Base-by-base conservation (phyloP, 2,888 invertebrate genomes). In the Ectemnius cavifrons region DNA sequence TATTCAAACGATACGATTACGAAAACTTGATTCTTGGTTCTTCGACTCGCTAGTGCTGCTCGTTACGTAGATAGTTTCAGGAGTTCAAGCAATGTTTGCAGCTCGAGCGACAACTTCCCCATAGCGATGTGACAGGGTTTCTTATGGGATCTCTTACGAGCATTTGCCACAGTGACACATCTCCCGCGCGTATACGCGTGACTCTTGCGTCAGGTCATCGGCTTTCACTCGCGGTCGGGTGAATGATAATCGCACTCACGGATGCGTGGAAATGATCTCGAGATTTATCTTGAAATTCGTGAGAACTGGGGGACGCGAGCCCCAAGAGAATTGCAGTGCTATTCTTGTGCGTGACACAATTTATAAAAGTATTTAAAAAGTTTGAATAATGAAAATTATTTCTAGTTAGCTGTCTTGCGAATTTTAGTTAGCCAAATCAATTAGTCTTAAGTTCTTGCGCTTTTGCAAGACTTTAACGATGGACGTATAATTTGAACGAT, bases 191-290 rank as follows among this genome's bases (percentile, higher is more conserved):
- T 23, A 23, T 23, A 23, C 23, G 23, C 77, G 77, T 73, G 80
- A 74, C 68, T 71, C 67, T 83, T 85, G 81, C 82, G 75, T 84
- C 78, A 80, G 74, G 74, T 76, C 74, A 77, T 73, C 80, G 81
- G 78, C 80, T 84, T 85, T 84, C 82, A 82, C 82, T 75, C 81
- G 68, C 83, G 37, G 11, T 4, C 52, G 52, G 16, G 52, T 65
- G 70, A 37, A 77, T 67, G 65, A 64, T 71, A 72, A 79, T 71
- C 59, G 52, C 57, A 66, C 37, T 37, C 59, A 27, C 57, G 58
- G 64, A 6, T 45, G 28, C 59, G 67, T 65, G 73, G 73, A 65
- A 67, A 64, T 71, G 65, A 23, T 72, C 56, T 63, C 59, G 63
- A 65, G 57, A 66, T 66, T 69, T 72, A 14, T 56, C 62, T 63